Evolutionary conservation across 1,140 invertebrate genomes (phyloP), one percentile per base, ranked within the genome.

Genomic region (Chrysoperla carnea): DNA sequence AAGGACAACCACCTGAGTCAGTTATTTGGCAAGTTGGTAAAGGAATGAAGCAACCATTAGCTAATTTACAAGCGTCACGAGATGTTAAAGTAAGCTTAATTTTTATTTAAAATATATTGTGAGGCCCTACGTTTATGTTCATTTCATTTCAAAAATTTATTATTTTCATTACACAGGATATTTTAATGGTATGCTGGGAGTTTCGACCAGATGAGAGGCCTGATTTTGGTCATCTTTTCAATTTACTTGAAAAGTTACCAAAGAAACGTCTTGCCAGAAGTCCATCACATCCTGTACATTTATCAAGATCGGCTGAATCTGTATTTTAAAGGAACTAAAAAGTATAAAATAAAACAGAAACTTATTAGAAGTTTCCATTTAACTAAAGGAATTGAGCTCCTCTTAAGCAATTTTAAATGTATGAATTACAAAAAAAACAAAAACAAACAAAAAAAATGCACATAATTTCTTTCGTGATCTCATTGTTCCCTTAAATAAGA

Each of bases 21-120:
- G 84, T 98, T 37, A 96, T 99, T 51, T 99, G 92, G 90, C 90
- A 95, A 64, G 89, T 97, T 13, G 92, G 93, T 3, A 84, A 84
- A 54, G 94, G 94, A 41, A 85, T 97, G 66, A 97, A 97, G 58
- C 90, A 93, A 61, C 82, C 92, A 35, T 67, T 98, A 43, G 86
- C 85, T 31, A 92, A 93, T 67, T 74, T 98, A 42, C 86, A 92
- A 63, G 85, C 89, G 14, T 91, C 91, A 7, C 75, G 87, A 46
- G 94, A 99, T 70, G 89, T 97, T 38, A 98, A 98, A 74, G 89
- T 92, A 71, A 62, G 51, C 46, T 37, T 5, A 33, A 33, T 33
- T 33, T 9, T 5, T n/a, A n/a, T n/a, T n/a, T n/a, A n/a, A n/a
- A n/a, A n/a, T n/a, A n/a, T n/a, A n/a, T n/a, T n/a, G n/a, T n/a